Percentiles rank a stretch among this genome's conserved stretches.
Conservation (phyloP, 2,797 vertebrate species). For the Urosaurus nigricauda region DNA sequence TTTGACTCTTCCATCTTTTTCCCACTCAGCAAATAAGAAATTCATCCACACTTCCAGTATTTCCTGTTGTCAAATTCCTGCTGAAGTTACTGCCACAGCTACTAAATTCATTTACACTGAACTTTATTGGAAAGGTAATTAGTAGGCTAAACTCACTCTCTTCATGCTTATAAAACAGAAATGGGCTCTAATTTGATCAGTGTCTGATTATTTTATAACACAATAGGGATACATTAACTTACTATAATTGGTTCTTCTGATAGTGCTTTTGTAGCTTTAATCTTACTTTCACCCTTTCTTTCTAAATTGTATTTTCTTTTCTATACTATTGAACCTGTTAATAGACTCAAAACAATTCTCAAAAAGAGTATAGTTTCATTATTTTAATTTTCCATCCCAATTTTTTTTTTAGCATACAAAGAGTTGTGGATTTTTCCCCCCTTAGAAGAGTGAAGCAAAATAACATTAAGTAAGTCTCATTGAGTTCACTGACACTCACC, state of each 20-base stretch:
- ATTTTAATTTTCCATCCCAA: neutral
- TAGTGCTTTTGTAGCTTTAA: neutral
- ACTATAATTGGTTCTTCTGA: constrained; percentile 1
- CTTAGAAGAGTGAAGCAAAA: neutral
- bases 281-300: constrained; percentile 17
- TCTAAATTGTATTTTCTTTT: constrained; percentile 18
- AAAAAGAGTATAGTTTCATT: neutral
- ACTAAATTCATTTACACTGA: neutral
- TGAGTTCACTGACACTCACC: no score
- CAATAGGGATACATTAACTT: neutral
- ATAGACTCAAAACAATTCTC: neutral
- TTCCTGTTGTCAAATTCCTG: neutral
- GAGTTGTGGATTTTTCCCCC: neutral
- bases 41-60: neutral
- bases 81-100: neutral
- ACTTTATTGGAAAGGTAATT: constrained; percentile 12
- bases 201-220: neutral
- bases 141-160: neutral
- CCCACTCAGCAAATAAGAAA: neutral
- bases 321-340: neutral
- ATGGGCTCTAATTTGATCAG: neutral
- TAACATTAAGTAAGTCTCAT: neutral
- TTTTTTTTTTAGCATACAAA: neutral
- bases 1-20: constrained; percentile 6
- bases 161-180: neutral